Percentiles rank a stretch among this genome's conserved stretches.
Conservation (phyloP, 2,888 invertebrate species). For the Tanytarsus gracilentus region DNA sequence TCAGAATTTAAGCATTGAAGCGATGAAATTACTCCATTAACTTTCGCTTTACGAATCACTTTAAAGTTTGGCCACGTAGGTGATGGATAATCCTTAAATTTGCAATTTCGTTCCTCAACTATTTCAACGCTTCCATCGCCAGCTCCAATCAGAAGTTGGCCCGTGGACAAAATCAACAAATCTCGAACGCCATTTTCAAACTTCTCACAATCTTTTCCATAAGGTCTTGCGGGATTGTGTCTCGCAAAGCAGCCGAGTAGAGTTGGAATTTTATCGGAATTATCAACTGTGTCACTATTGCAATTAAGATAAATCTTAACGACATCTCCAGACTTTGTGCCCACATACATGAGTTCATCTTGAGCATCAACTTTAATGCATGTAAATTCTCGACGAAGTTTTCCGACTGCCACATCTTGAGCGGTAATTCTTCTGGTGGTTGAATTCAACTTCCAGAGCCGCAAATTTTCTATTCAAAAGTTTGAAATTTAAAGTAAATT, state of each 20-base stretch:
- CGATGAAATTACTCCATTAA: constrained; percentile 62
- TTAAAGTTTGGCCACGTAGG: constrained; percentile 52
- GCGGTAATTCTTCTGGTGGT: constrained; percentile 60
- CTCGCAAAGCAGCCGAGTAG: constrained; percentile 48
- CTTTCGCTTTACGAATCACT: constrained; percentile 49
- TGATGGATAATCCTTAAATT: constrained; percentile 40
- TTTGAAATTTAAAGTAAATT: neutral
- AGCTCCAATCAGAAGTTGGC: constrained; percentile 64
- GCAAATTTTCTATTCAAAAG: constrained; percentile 48
- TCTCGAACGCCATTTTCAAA: constrained; percentile 49
- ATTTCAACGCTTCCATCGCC: constrained; percentile 77
- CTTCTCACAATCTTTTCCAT: constrained; percentile 41
- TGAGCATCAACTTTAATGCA: constrained; percentile 61
- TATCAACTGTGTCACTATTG: constrained; percentile 45
- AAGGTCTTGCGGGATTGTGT: constrained; percentile 39
- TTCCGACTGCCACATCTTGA: constrained; percentile 67
- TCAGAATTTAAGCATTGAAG: constrained; percentile 52
- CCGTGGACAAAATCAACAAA: constrained; percentile 52
- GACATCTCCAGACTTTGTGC: constrained; percentile 66
- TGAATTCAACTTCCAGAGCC: constrained; percentile 65
- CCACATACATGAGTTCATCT: constrained; percentile 71
- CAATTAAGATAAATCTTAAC: constrained; percentile 51
- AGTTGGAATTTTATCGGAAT: constrained; percentile 38
- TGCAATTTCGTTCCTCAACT: constrained; percentile 51
- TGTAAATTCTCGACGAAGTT: constrained; percentile 64